Evolutionary conservation across 2,888 invertebrate genomes (phyloP), one percentile per base, ranked within the genome.

Genomic region (Gnatocerus cornutus): DNA sequence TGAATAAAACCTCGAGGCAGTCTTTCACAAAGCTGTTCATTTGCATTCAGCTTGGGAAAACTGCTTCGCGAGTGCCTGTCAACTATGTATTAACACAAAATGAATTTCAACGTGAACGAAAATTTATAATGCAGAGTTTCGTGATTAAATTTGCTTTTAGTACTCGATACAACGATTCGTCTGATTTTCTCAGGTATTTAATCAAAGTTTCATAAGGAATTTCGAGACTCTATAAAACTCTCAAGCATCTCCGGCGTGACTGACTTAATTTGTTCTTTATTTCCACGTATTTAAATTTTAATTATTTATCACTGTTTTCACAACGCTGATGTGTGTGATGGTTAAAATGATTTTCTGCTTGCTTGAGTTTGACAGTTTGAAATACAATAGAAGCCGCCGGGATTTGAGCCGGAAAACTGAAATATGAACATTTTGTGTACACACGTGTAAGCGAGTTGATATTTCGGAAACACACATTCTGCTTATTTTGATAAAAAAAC

Each of bases 21-120:
- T 30, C 10, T 13, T 68, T 16, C 43, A 27, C 50, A 53, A 13
- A 12, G 71, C 71, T 73, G 73, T 68, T 73, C 73, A 73, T 73
- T 73, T 71, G 62, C 69, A 73, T 71, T 71, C 73, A 68, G 63
- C 63, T 56, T 68, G 65, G 63, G 69, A 59, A 69, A 56, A 39
- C 64, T 71, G 52, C 46, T 53, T 65, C 62, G 61, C 37, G 56
- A 63, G 66, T 30, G 63, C 61, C 69, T 73, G 71, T 68, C 73
- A 73, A 65, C 61, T 68, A 48, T 63, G 64, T 63, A 72, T 70
- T 72, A 65, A 63, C 68, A 72, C 53, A 71, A 71, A 72, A 72
- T 71, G 68, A 72, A 72, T 72, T 70, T 72, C 71, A 68, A 61
- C 50, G 52, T 65, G 66, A 70, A 48, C 68, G 67, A 65, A 64